phyloP scores from a whole-genome alignment of 2,797 vertebrate species.

The Neosilurus mollespiculum region DNA sequence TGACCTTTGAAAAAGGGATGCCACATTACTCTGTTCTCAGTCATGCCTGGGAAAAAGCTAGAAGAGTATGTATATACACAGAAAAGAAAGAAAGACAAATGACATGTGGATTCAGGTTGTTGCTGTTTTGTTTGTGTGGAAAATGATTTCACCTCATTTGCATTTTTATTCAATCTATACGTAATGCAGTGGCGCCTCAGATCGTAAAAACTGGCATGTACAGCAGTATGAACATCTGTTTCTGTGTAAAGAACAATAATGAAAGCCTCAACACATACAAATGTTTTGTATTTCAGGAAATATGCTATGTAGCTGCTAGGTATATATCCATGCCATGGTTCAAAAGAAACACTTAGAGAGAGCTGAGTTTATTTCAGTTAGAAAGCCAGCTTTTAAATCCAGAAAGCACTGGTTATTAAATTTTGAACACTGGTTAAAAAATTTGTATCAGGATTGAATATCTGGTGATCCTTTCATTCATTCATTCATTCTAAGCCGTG shows the following conservation, averaged over 20 bases:
- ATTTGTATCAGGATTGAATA: not conserved
- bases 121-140: constrained; percentile 21
- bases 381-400: not conserved
- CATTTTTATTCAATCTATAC: constrained; percentile 26
- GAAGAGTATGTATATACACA: not conserved
- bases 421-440: no score
- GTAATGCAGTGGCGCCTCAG: constrained; percentile 23
- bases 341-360: not conserved
- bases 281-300: not conserved
- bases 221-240: not conserved
- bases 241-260: not conserved
- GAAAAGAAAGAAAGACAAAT: not conserved
- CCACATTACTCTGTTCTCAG: not conserved
- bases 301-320: not conserved
- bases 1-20: not conserved
- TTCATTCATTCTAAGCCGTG: no score
- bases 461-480: no score
- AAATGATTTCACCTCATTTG: constrained; percentile 32
- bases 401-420: no score
- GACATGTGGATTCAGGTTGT: not conserved
- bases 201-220: not conserved
- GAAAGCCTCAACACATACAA: not conserved
- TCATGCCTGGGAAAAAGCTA: not conserved
- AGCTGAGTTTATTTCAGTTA: not conserved
- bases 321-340: not conserved